These are phyloP conservation scores for Synanthedon tipuliformis DNA, from an alignment of 2,888 invertebrate species.

Conservation along the genomic window DNA sequence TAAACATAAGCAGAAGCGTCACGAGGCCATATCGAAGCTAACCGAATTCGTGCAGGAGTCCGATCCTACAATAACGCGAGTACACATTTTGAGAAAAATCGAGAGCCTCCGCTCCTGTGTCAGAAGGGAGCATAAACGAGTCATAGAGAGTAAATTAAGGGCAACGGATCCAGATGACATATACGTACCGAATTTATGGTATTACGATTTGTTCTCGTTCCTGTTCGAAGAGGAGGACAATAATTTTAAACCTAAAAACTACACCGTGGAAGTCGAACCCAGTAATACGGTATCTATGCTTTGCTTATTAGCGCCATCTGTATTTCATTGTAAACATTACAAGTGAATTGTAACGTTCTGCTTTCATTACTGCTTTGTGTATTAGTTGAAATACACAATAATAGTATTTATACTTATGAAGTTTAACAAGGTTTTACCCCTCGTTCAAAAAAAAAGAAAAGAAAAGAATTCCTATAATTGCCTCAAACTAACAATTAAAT, in stretches of 20 bases:
- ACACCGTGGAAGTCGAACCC: neutral
- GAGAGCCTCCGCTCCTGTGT: conserved; percentile 57
- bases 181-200: conserved; percentile 48
- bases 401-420: too few relatives aligned
- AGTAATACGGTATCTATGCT: neutral
- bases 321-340: too few relatives aligned
- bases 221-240: conserved; percentile 26
- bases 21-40: conserved; percentile 42
- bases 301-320: too few relatives aligned
- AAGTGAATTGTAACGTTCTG: too few relatives aligned
- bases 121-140: conserved; percentile 42
- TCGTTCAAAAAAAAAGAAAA: too few relatives aligned
- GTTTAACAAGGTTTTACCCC: too few relatives aligned
- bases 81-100: conserved; percentile 52
- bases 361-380: too few relatives aligned
- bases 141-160: conserved; percentile 29
- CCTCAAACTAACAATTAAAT: too few relatives aligned
- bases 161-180: conserved; percentile 29
- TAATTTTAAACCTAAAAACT: neutral
- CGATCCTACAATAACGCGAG: conserved; percentile 45
- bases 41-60: conserved; percentile 44
- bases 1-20: conserved; percentile 38
- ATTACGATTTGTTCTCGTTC: conserved; percentile 43
- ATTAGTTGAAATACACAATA: too few relatives aligned
- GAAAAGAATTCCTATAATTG: too few relatives aligned